phyloP scores from a whole-genome alignment of 1,140 invertebrate genomes.

The Rhopalosiphum padi region DNA sequence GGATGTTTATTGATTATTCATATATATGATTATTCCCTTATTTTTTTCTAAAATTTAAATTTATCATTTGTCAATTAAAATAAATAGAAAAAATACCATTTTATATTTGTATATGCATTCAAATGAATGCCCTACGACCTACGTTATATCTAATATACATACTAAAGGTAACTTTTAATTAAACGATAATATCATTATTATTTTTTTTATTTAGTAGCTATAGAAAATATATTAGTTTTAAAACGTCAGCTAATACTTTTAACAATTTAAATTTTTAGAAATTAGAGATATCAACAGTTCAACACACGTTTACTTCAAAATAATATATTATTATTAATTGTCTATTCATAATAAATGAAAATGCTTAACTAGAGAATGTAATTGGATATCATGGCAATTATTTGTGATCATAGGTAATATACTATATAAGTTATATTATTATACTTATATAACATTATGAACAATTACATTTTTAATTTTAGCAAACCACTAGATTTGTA shows the following conservation, averaged over 20 bases:
- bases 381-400: neutral
- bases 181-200: neutral
- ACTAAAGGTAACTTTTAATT: neutral
- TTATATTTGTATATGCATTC: neutral
- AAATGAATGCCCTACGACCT: neutral
- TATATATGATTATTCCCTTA: neutral
- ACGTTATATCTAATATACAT: neutral
- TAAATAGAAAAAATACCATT: no score
- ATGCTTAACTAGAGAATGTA: neutral
- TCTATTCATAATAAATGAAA: neutral
- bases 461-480: constrained; percentile 11
- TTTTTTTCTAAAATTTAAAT: neutral
- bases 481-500: neutral
- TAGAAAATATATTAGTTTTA: neutral
- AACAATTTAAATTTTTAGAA: neutral
- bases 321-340: neutral
- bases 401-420: neutral
- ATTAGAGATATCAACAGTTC: neutral
- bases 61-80: neutral
- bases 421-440: neutral
- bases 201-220: neutral
- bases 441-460: neutral
- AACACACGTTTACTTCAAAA: neutral
- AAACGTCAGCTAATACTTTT: neutral
- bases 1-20: neutral